Conservation (phyloP, 2,888 invertebrate species). For the Fissipunctia ypsillon region DNA sequence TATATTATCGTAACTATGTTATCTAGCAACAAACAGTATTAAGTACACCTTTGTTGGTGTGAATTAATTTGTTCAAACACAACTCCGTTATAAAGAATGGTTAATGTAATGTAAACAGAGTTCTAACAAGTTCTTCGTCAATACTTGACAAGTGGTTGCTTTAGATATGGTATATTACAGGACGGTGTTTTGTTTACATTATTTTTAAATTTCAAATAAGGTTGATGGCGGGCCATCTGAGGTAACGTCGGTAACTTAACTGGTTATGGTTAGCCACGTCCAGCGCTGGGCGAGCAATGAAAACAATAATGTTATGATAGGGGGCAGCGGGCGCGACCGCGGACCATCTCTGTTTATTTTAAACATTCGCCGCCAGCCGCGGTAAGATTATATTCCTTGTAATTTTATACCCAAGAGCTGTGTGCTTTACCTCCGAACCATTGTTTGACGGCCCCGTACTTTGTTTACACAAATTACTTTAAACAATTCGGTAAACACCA, state of each 20-base stretch:
- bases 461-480: conserved; percentile 71
- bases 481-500: conserved; percentile 65
- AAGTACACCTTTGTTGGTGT: conserved; percentile 46
- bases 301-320: conserved; percentile 89
- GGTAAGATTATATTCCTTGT: conserved; percentile 82
- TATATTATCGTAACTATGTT: conserved; percentile 55
- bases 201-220: conserved; percentile 53
- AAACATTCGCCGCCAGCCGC: conserved; percentile 81
- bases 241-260: conserved; percentile 52
- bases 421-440: conserved; percentile 73
- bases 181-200: conserved; percentile 56
- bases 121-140: conserved; percentile 47
- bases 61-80: conserved; percentile 62
- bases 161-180: conserved; percentile 57
- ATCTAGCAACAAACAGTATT: conserved; percentile 47
- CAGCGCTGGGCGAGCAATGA: conserved; percentile 78
- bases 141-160: conserved; percentile 44
- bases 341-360: conserved; percentile 83
- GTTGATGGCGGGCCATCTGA: conserved; percentile 38
- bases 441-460: conserved; percentile 73
- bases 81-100: conserved; percentile 51
- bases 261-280: conserved; percentile 63
- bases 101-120: conserved; percentile 55
- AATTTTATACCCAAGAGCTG: conserved; percentile 76
- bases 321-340: conserved; percentile 72